A percentile compares a stretch with the other conserved stretches of the same genome.
These are phyloP conservation scores for Melanostoma scalare DNA, from an alignment of 2,888 invertebrate species.

Conservation along the genomic window DNA sequence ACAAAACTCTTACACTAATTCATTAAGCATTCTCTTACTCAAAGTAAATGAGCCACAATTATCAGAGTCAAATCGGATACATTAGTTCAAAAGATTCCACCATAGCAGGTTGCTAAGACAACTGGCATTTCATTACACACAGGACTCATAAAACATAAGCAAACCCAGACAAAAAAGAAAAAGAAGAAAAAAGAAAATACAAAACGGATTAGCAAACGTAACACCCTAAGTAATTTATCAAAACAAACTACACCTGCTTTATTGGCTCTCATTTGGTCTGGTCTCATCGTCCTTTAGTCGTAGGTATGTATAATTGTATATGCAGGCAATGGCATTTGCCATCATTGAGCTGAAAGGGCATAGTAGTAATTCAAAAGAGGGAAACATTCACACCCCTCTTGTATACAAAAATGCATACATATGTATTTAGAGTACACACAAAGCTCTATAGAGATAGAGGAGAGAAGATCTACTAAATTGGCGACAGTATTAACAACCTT, in stretches of 20 bases:
- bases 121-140: slow-evolving; percentile 13
- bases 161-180: not conserved
- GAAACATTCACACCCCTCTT: slow-evolving; percentile 64
- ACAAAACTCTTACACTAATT: not conserved
- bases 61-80: slow-evolving; percentile 40
- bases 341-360: not conserved
- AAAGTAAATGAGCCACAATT: slow-evolving; percentile 55
- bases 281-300: slow-evolving; percentile 7
- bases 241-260: slow-evolving; percentile 73
- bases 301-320: not conserved
- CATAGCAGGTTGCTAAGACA: slow-evolving; percentile 16
- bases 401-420: slow-evolving; percentile 27
- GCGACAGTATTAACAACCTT: slow-evolving; percentile 77
- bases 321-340: not conserved
- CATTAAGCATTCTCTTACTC: slow-evolving; percentile 10
- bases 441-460: slow-evolving; percentile 4
- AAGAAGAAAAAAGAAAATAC: slow-evolving; percentile 18
- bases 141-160: slow-evolving; percentile 10
- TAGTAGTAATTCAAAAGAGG: slow-evolving; percentile 51
- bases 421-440: slow-evolving; percentile 23
- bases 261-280: slow-evolving; percentile 60
- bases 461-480: slow-evolving; percentile 74
- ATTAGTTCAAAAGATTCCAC: slow-evolving; percentile 33
- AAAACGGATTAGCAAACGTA: slow-evolving; percentile 69
- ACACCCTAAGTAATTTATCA: slow-evolving; percentile 70